Evolutionary conservation across 2,797 vertebrate genomes (phyloP).

Genomic region (Melanotaenia maccullochi): DNA sequence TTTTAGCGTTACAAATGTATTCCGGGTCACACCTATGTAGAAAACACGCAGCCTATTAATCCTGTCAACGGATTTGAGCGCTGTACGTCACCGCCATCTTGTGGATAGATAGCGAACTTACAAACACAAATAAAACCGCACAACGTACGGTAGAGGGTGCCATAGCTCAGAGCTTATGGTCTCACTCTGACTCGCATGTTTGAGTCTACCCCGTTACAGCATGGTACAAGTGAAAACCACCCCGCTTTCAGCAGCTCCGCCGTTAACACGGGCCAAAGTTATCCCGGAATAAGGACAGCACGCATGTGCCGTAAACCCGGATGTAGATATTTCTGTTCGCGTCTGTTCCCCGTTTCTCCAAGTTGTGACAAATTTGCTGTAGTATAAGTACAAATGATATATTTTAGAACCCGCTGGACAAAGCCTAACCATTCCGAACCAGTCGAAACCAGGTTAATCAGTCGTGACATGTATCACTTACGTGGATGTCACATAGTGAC

Average conservation of each 20-base stretch:
- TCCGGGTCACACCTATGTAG: background rate
- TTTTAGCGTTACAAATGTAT: background rate
- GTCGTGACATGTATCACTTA: conserved; percentile 31
- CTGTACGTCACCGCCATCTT: conserved; percentile 68
- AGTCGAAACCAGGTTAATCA: conserved; percentile 56
- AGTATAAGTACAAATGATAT: background rate
- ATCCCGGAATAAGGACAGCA: conserved; percentile 92
- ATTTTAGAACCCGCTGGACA: conserved; percentile 17
- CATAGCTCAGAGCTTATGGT: conserved; percentile 26
- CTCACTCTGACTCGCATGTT: conserved; percentile 41
- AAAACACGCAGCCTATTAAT: conserved; percentile 36
- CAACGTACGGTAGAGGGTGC: conserved; percentile 66
- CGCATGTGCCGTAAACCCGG: conserved; percentile 92
- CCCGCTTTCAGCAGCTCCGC: conserved; percentile 67
- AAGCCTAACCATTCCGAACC: conserved; percentile 32
- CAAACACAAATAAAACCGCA: background rate
- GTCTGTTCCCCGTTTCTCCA: conserved; percentile 54
- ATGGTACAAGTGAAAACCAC: conserved; percentile 51
- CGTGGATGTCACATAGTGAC: conserved; percentile 35
- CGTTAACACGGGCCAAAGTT: conserved; percentile 89
- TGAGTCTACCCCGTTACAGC: conserved; percentile 49
- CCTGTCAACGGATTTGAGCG: fast-evolving
- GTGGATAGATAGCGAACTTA: conserved; percentile 24
- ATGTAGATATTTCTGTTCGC: conserved; percentile 80
- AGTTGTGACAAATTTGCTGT: conserved; percentile 35